phyloP scores from a whole-genome alignment of 2,797 vertebrate species.

The Tympanoctomys barrerae region DNA sequence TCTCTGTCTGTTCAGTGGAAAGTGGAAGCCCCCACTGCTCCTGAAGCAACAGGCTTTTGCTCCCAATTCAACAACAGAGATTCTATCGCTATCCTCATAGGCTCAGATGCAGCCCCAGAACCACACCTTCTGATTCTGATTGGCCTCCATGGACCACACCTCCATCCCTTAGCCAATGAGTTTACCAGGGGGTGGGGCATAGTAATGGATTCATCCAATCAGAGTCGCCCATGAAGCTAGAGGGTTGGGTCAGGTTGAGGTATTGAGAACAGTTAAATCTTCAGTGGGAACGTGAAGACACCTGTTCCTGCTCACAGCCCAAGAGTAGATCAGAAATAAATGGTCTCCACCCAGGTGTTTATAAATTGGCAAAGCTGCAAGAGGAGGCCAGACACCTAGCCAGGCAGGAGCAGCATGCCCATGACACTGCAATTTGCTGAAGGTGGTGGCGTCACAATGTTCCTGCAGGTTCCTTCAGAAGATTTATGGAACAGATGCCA shows the following conservation, averaged over 20 bases:
- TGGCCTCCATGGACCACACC: neutral
- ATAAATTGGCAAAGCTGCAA: neutral
- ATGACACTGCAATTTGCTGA: accelerated
- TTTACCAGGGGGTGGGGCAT: neutral
- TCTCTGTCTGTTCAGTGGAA: neutral
- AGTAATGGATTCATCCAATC: neutral
- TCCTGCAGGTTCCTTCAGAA: neutral
- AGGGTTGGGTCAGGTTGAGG: neutral
- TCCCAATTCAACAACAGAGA: neutral
- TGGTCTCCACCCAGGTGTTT: accelerated
- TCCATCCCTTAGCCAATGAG: neutral
- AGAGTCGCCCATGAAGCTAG: too few relatives aligned
- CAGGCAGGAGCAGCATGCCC: neutral
- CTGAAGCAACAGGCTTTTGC: neutral
- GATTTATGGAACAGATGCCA: neutral
- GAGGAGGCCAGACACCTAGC: too few relatives aligned
- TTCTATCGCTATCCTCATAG: too few relatives aligned
- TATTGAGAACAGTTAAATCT: neutral
- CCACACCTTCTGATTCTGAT: neutral
- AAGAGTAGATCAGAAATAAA: neutral
- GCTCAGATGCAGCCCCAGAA: too few relatives aligned
- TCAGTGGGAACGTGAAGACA: neutral
- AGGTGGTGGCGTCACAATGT: neutral
- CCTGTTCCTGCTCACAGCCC: neutral
- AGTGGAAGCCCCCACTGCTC: neutral